Base-by-base conservation (phyloP, 2,888 invertebrate species). In the Chironomus riparius region DNA sequence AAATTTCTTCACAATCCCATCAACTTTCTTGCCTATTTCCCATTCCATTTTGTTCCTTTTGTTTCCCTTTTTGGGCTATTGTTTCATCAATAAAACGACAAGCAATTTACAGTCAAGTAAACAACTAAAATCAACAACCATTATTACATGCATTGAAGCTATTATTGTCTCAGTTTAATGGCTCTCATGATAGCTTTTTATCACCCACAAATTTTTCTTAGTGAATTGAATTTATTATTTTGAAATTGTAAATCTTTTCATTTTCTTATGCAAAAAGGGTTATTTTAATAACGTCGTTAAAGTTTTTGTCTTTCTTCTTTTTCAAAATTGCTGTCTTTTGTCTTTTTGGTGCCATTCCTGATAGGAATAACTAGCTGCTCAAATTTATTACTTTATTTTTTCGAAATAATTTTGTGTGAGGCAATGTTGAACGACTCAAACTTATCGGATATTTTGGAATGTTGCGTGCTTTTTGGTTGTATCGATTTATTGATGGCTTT, bases 141-240 rank as follows among this genome's bases (percentile, higher is more conserved):
- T 18, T 21, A 47, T 70, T 47, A 70, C 70, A 70, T 50, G 22
- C 48, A 50, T 70, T 50, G 5, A 22, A 50, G 50, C 50, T 24
- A 50, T 70, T 70, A 70, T 38, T 56, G 56, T 56, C 56, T 56
- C 50, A 22, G 21, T 70, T 70, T 70, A 50, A 70, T 56, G 70
- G 13, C n/a, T 70, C 22, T 47, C 18, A 18, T 50, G 70, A 70
- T 70, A 70, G 21, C 22, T 50, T 70, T 70, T 70, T 70, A 70
- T 70, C 56, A 24, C 70, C 56, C 56, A 56, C 56, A 56, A 56
- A 18, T 15, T 56, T 56, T 56, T 56, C 18, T n/a, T 15, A 2
- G 24, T 50, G 21, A 70, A 70, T 70, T 70, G 21, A 70, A 70
- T 70, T 70, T 70, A 70, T 70, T 70, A 70, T 70, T 47, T 24